Evolutionary conservation across 2,797 vertebrate genomes (phyloP).

Genomic region (Etheostoma perlongum): DNA sequence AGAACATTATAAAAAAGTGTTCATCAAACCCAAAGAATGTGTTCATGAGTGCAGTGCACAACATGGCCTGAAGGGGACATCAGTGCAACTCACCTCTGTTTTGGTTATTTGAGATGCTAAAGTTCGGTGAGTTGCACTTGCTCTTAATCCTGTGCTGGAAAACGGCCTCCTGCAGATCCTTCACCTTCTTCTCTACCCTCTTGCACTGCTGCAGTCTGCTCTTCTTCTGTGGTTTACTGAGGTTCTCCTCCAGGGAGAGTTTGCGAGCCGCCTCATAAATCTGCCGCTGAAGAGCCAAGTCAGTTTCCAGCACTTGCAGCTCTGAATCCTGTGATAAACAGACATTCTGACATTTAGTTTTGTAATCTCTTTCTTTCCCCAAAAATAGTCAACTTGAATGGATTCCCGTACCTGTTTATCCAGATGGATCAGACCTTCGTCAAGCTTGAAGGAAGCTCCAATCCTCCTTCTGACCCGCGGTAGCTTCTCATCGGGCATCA

Average conservation of each 20-base stretch:
- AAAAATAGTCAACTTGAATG: neutral
- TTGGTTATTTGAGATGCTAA: slow-evolving; percentile 54
- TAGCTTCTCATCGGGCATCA: slow-evolving; percentile 88
- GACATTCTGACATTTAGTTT: slow-evolving; percentile 7
- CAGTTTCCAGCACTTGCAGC: slow-evolving; percentile 87
- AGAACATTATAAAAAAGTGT: slow-evolving; percentile 16
- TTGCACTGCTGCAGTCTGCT: slow-evolving; percentile 88
- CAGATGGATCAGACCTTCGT: slow-evolving; percentile 86
- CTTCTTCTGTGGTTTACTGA: slow-evolving; percentile 89
- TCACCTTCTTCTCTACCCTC: slow-evolving; percentile 91
- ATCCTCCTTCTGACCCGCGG: slow-evolving; percentile 90
- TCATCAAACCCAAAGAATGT: neutral
- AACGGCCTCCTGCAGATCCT: slow-evolving; percentile 87
- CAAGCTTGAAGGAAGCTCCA: slow-evolving; percentile 91
- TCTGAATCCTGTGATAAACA: slow-evolving; percentile 84
- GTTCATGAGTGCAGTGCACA: neutral
- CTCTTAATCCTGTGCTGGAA: slow-evolving; percentile 81
- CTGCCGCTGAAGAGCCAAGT: slow-evolving; percentile 92
- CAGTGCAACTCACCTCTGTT: slow-evolving; percentile 75
- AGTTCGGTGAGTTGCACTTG: slow-evolving; percentile 70
- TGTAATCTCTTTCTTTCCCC: neutral
- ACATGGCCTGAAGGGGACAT: slow-evolving; percentile 47
- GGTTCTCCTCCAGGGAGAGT: slow-evolving; percentile 90
- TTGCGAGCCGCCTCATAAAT: slow-evolving; percentile 89
- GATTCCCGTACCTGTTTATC: slow-evolving; percentile 84